Base-by-base conservation (phyloP, 2,797 vertebrate species). In the Amblyopsis hoosieri region DNA sequence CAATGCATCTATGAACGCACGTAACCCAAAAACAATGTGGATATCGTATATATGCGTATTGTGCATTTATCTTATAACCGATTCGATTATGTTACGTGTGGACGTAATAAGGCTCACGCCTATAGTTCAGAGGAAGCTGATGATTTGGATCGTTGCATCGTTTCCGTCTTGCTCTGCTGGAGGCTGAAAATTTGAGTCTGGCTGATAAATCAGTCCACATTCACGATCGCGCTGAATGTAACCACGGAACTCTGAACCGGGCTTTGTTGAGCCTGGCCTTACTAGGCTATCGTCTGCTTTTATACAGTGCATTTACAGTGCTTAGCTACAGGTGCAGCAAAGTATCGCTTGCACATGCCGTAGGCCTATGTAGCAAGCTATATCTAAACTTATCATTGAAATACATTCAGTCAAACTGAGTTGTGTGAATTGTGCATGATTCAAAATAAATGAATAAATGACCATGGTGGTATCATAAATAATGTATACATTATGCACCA, bases 151-250 rank as follows among this genome's bases (percentile, higher is more conserved):
- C 46, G 53, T 67, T 14, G 50, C 65, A 12, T 65, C 12, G 45
- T 62, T 77, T 70, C 69, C 66, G 57, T 78, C 75, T 76, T 58
- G 61, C 76, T 78, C 62, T 83, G 76, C 80, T 60, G 57, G 60
- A 72, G 80, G 78, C 57, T 74, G 68, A 85, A 82, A 86, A 86
- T 90, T 86, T 78, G 82, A 89, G 82, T 80, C 71, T 75, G 82
- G 81, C 71, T 75, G 72, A 81, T 81, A 78, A 81, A 87, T 86
- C 80, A 78, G 73, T 15, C 37, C 49, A 51, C 69, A 64, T 74
- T 89, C 77, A 81, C 57, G 57, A 57, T 69, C 69, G 53, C 47
- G 60, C 64, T 70, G 76, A 88, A 82, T 59, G 64, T 67, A 76
- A 71, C 76, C 72, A 81, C 60, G 4, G 65, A 72, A 75, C 70